Evolutionary conservation across 2,113 vertebrate genomes (phyloP).

Genomic region (Gopherus evgoodei): DNA sequence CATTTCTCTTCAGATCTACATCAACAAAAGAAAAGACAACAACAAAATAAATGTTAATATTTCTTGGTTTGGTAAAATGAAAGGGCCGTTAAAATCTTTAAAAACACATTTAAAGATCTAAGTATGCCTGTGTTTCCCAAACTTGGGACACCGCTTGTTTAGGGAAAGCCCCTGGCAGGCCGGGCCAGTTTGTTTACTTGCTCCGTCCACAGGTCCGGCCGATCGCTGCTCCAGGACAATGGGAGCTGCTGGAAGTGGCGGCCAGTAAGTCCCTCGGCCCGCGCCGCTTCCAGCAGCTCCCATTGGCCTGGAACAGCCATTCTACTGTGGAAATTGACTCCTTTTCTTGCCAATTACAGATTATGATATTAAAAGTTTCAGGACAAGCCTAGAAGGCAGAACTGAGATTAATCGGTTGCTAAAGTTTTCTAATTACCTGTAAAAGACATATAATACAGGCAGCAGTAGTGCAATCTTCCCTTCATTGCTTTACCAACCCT

Average conservation of each 20-base stretch:
- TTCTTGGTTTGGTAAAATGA: not conserved
- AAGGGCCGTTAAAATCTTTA: not conserved
- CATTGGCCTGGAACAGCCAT: not conserved
- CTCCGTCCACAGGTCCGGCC: no score
- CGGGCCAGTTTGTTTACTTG: no score
- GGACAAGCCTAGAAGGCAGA: not conserved
- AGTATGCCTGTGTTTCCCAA: no score
- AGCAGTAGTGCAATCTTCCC: not conserved
- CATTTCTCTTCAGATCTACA: slow-evolving; percentile 95
- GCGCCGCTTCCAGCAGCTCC: no score
- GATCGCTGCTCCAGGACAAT: no score
- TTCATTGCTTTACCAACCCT: not conserved
- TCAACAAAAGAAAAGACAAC: not conserved
- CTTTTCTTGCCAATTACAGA: not conserved
- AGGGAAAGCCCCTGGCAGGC: no score
- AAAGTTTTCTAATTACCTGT: not conserved
- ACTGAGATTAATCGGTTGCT: no score
- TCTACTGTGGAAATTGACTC: not conserved
- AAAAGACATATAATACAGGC: not conserved
- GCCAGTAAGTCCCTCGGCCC: no score
- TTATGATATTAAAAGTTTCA: not conserved
- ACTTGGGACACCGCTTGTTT: no score
- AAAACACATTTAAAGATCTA: accelerated
- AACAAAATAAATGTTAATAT: not conserved
- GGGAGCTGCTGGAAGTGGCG: no score